phyloP scores from a whole-genome alignment of 2,797 vertebrate genomes.

The Bradypodion ventrale region DNA sequence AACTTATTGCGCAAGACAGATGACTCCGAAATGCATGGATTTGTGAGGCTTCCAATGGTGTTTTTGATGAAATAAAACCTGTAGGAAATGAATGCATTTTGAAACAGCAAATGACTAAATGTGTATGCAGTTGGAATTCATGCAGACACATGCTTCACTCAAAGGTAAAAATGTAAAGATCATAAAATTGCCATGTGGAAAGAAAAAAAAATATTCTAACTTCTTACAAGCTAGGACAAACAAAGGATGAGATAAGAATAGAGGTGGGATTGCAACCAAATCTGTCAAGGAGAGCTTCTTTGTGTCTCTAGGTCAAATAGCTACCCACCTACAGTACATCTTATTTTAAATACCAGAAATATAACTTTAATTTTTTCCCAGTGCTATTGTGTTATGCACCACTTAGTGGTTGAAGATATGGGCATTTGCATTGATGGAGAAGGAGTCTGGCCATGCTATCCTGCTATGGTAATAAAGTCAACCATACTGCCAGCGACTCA shows the following conservation, averaged over 20 bases:
- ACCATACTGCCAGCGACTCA: too few species aligned
- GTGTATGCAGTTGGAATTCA: neutral
- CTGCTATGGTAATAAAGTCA: too few species aligned
- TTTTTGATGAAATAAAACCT: neutral
- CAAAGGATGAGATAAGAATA: neutral
- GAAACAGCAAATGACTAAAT: neutral
- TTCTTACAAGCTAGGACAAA: neutral
- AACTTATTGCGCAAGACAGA: too few species aligned
- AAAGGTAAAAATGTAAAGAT: too few species aligned
- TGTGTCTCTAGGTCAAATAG: neutral
- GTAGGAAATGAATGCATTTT: neutral
- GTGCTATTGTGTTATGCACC: neutral
- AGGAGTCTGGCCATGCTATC: too few species aligned
- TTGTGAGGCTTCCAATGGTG: neutral
- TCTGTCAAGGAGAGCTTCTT: neutral
- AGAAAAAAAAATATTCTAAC: too few species aligned
- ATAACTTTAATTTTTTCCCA: neutral
- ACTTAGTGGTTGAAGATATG: neutral
- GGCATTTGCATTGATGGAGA: too few species aligned
- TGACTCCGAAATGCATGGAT: neutral
- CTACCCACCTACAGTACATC: neutral
- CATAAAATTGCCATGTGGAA: neutral
- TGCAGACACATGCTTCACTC: neutral
- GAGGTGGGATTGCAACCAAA: neutral
- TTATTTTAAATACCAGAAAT: neutral